A percentile compares a stretch with the other conserved stretches of the same genome.
phyloP scores from a whole-genome alignment of 2,797 vertebrate genomes.

The Scleropages formosus region DNA sequence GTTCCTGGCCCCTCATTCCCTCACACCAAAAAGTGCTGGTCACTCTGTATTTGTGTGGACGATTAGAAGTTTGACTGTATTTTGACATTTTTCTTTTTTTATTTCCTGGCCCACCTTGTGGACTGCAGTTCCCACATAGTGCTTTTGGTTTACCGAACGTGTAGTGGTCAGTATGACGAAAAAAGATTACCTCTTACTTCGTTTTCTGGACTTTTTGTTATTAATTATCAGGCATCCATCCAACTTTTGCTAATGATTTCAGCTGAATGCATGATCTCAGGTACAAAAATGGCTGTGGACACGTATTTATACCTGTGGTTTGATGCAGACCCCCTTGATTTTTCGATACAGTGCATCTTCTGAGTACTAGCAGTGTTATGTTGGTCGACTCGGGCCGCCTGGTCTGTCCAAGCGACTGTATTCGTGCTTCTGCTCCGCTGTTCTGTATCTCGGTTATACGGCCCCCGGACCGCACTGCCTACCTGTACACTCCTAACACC shows the following conservation, averaged over 20 bases:
- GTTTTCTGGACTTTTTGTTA: slow-evolving; percentile 37
- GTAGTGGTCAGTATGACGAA: slow-evolving; percentile 46
- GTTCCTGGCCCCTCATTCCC: not conserved
- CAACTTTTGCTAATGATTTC: slow-evolving; percentile 67
- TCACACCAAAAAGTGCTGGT: slow-evolving; percentile 19
- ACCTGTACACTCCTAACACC: slow-evolving; percentile 33
- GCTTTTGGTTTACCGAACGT: slow-evolving; percentile 39
- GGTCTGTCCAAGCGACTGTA: not conserved
- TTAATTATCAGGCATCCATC: slow-evolving; percentile 69
- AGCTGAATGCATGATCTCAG: slow-evolving; percentile 73
- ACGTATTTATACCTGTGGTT: slow-evolving; percentile 44
- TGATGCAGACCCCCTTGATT: slow-evolving; percentile 46
- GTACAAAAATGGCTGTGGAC: slow-evolving; percentile 58
- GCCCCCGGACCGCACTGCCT: slow-evolving; percentile 16
- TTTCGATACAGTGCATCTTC: slow-evolving; percentile 6
- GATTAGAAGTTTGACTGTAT: slow-evolving; percentile 19
- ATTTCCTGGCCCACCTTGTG: slow-evolving; percentile 10
- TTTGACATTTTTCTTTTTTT: slow-evolving; percentile 8
- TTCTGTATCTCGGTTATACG: slow-evolving; percentile 6
- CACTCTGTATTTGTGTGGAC: slow-evolving; percentile 25
- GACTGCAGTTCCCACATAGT: slow-evolving; percentile 36
- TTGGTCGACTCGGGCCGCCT: not conserved
- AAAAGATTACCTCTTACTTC: slow-evolving; percentile 61
- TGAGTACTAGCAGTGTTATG: not conserved
- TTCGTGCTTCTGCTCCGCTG: slow-evolving; percentile 15